Base-by-base conservation (phyloP, 1,140 invertebrate species). In the Druon quercuslanigerum region DNA sequence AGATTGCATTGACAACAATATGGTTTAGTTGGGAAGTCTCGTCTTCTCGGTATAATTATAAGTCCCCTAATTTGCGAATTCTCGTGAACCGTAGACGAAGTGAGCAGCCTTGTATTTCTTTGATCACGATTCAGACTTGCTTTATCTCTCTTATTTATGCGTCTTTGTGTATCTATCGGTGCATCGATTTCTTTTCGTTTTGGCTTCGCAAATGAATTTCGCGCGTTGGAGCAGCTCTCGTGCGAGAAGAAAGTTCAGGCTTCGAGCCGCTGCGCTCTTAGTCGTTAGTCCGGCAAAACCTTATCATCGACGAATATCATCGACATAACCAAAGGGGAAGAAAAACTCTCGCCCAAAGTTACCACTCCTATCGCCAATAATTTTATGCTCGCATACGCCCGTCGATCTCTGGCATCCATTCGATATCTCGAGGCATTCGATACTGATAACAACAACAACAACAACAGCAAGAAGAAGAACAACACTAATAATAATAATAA, bases 141-240 rank as follows among this genome's bases (percentile, higher is more conserved):
- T 66, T 66, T 66, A 66, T 66, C 60, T 66, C 60, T 66, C 25
- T 66, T 66, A 66, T 66, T 66, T 66, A 66, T 66, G 60, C 60
- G 60, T 66, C 60, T 66, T 66, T 66, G 60, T 66, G 60, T 66
- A 66, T 66, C 60, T 66, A 66, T 66, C 60, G 60, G 60, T 66
- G 60, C 60, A 66, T 66, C 60, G 60, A 66, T 66, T 66, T 66
- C 60, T 66, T 66, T 66, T 66, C 60, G 60, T 66, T 66, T 66
- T 66, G 14, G 25, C 60, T 66, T 66, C 20, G 60, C 60, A 66
- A 66, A 66, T 66, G 60, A 66, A 66, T 66, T 66, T 66, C 60
- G 60, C 60, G 60, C 60, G 60, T 66, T 66, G 60, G 14, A 66
- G 60, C 60, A 66, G 60, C 40, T 46, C 60, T 66, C 60, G 60